Conservation (phyloP, 64 coral and sea anemone genomes). For the Hydrozoanthus tunicans region DNA sequence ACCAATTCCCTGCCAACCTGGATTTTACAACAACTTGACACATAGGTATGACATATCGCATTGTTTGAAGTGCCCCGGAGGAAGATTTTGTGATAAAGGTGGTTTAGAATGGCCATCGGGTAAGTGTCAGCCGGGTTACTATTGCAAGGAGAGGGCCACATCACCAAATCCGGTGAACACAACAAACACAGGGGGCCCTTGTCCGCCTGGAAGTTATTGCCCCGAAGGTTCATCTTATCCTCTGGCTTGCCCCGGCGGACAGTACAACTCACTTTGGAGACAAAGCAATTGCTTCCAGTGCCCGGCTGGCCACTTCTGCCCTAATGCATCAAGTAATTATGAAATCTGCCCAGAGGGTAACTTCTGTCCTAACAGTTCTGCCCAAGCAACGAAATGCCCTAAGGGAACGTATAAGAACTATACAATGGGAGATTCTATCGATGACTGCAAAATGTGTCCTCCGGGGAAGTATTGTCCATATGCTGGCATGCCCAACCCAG, state of each 20-base stretch:
- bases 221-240: constrained; percentile 78
- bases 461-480: constrained; percentile 80
- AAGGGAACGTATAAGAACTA: constrained; percentile 96
- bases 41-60: constrained; percentile 51
- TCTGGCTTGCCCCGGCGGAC: constrained; percentile 72
- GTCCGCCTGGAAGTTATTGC: constrained; percentile 86
- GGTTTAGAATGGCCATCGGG: constrained; percentile 91
- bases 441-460: constrained; percentile 93
- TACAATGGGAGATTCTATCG: constrained; percentile 68
- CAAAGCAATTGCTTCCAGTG: constrained; percentile 79
- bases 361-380: constrained; percentile 88
- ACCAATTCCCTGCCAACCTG: constrained; percentile 78
- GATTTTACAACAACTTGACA: constrained; percentile 89
- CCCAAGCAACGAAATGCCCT: constrained; percentile 70
- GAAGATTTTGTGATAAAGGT: constrained; percentile 81
- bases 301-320: constrained; percentile 91
- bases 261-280: constrained; percentile 84
- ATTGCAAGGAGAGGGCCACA: constrained; percentile 66
- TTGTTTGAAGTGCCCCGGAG: constrained; percentile 80
- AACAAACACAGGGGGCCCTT: constrained; percentile 84
- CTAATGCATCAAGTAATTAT: constrained; percentile 85
- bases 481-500: constrained; percentile 68
- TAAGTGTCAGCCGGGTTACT: constrained; percentile 88
- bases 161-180: constrained; percentile 77
- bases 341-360: constrained; percentile 77